Evolutionary conservation across 2,888 invertebrate genomes (phyloP), one percentile per base, ranked within the genome.

Genomic region (Standfussiana lucernea): DNA sequence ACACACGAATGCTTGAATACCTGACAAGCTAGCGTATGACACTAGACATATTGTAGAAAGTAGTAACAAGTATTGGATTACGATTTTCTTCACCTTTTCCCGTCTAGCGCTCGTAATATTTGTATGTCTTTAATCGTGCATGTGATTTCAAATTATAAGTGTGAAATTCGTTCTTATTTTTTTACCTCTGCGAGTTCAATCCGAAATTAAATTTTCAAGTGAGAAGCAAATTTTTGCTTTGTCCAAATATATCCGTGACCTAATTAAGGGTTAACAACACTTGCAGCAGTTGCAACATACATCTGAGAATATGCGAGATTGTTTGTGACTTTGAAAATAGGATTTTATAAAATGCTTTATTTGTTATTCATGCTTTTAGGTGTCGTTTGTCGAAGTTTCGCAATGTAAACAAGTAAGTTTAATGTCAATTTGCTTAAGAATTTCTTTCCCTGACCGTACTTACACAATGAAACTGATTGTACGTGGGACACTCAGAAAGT

Each of bases 191-290:
- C 21, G 47, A 1, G 28, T 45, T 40, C 15, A 47, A 56, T 47
- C 32, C n/a, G n/a, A 70, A 56, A 32, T 11, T 11, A 24, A 1
- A 28, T 32, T 64, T 67, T 47, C 11, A 37, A 50, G 18, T 18
- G 4, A 65, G 32, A 45, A 2, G 21, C 24, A 45, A 21, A 53
- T 82, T 82, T 67, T 71, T 59, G 50, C 37, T 35, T 24, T 50
- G n/a, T 40, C 37, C 37, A 77, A 68, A 67, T 53, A 72, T 71
- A 77, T 21, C 37, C 18, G 42, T 65, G 78, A 72, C 83, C 78
- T 15, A 65, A 37, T 65, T 37, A 65, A 72, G n/a, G 72, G 71
- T 83, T 42, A 81, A 64, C 11, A 15, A 72, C 81, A 56, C 47
- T 47, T 53, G 68, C 50, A 62, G 35, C 40, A 66, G 53, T 28